phyloP scores from a whole-genome alignment of 2,888 invertebrate genomes.

The Seira musarum region DNA sequence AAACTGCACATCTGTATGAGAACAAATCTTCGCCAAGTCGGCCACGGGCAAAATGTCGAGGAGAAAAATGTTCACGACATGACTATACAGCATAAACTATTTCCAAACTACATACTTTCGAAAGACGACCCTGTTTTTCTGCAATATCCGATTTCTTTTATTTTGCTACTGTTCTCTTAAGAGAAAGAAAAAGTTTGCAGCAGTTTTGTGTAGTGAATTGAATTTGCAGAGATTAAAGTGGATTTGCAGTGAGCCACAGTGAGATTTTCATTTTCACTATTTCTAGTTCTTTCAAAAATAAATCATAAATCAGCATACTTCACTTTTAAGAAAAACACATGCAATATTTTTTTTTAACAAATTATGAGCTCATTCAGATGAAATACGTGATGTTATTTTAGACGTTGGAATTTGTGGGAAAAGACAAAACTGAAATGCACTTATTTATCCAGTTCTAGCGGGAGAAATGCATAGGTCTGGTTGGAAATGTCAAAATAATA shows the following conservation, averaged over 20 bases:
- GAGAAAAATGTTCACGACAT: neutral
- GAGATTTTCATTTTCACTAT: neutral
- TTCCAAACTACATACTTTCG: slow-evolving; percentile 3
- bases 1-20: slow-evolving; percentile 12
- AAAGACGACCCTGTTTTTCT: slow-evolving; percentile 11
- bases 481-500: slow-evolving; percentile 38
- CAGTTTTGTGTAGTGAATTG: neutral
- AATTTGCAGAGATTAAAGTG: neutral
- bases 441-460: neutral
- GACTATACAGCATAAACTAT: neutral
- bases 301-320: too few relatives aligned
- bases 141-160: slow-evolving; percentile 6
- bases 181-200: too few relatives aligned
- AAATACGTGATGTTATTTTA: too few relatives aligned
- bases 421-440: neutral
- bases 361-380: too few relatives aligned
- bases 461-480: neutral
- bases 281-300: too few relatives aligned
- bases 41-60: slow-evolving; percentile 54
- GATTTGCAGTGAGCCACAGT: neutral
- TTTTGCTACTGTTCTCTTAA: neutral
- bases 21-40: slow-evolving; percentile 58
- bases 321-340: too few relatives aligned
- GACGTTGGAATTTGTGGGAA: neutral
- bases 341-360: too few relatives aligned